A percentile compares a stretch with the other conserved stretches of the same genome.
Conservation (phyloP, 2,797 vertebrate genomes). For the Oophaga sylvatica region DNA sequence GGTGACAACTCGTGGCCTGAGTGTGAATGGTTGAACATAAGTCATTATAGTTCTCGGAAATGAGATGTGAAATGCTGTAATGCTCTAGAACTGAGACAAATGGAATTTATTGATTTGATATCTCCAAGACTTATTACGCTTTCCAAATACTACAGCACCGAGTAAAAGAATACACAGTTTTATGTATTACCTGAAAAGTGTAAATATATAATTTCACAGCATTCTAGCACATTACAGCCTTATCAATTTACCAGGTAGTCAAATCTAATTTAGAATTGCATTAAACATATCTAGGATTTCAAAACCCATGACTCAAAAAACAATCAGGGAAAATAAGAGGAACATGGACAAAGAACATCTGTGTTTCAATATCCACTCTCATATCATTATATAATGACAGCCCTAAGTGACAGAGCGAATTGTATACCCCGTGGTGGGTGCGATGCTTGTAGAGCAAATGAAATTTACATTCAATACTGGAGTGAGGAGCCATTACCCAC, state of each 20-base stretch:
- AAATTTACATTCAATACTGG: constrained; percentile 2
- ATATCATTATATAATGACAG: constrained; percentile 47
- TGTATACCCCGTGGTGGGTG: constrained; percentile 28
- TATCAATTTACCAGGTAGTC: not conserved
- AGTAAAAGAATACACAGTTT: constrained; percentile 37
- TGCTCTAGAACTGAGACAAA: constrained; percentile 59
- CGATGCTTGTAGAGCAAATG: constrained; percentile 41
- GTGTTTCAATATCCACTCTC: constrained; percentile 41
- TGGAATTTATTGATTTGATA: constrained; percentile 65
- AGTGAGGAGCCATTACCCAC: constrained; percentile 21
- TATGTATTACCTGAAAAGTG: constrained; percentile 37
- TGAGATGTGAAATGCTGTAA: constrained; percentile 61
- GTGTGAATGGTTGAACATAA: constrained; percentile 60
- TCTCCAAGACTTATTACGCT: constrained; percentile 61
- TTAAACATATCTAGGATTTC: constrained; percentile 17
- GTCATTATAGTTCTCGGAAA: constrained; percentile 60
- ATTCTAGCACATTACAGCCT: not conserved
- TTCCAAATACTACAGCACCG: constrained; percentile 45
- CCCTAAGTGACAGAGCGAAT: constrained; percentile 45
- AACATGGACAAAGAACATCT: constrained; percentile 37
- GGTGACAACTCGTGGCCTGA: constrained; percentile 56
- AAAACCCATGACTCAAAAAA: constrained; percentile 6
- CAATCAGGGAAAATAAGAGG: constrained; percentile 15
- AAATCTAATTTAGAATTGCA: constrained; percentile 30
- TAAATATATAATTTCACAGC: constrained; percentile 45